Percentiles rank a stretch among this genome's conserved stretches.
Conservation (phyloP, 2,888 invertebrate species). For the Volucella inflata region DNA sequence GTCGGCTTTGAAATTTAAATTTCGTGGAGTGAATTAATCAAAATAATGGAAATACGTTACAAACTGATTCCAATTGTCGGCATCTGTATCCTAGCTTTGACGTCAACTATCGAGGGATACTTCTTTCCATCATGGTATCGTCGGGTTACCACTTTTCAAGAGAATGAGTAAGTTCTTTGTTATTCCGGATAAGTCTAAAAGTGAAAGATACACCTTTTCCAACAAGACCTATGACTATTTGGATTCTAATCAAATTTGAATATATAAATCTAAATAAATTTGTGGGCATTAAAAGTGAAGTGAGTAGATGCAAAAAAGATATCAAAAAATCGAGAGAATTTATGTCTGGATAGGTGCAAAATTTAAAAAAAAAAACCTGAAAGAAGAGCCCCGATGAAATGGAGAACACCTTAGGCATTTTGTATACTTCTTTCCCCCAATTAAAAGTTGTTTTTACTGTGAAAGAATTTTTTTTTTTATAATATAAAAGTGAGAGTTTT, state of each 20-base stretch:
- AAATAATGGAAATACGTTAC: constrained; percentile 24
- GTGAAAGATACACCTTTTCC: constrained; percentile 37
- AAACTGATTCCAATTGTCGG: neutral
- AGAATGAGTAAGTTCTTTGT: constrained; percentile 62
- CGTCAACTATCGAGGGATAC: constrained; percentile 30
- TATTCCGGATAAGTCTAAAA: constrained; percentile 22
- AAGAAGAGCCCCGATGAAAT: constrained; percentile 30
- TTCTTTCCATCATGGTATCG: constrained; percentile 62
- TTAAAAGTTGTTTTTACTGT: constrained; percentile 12
- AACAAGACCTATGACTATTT: neutral
- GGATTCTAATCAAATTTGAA: constrained; percentile 13
- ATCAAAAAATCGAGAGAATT: neutral
- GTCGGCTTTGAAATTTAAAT: constrained; percentile 33
- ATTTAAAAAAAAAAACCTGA: constrained; percentile 17
- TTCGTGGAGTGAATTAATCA: neutral
- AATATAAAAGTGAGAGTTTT: constrained; percentile 63
- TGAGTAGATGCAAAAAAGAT: constrained; percentile 25
- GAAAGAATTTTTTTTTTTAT: neutral
- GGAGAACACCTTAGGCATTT: constrained; percentile 37
- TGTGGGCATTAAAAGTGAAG: neutral
- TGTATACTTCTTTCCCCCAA: constrained; percentile 6
- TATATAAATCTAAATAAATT: constrained; percentile 51
- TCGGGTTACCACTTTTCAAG: constrained; percentile 56
- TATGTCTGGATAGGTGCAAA: constrained; percentile 30
- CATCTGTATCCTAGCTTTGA: constrained; percentile 25